These are phyloP conservation scores for Alouatta palliata DNA, from an alignment of 2,113 vertebrate genomes.

Conservation along the genomic window DNA sequence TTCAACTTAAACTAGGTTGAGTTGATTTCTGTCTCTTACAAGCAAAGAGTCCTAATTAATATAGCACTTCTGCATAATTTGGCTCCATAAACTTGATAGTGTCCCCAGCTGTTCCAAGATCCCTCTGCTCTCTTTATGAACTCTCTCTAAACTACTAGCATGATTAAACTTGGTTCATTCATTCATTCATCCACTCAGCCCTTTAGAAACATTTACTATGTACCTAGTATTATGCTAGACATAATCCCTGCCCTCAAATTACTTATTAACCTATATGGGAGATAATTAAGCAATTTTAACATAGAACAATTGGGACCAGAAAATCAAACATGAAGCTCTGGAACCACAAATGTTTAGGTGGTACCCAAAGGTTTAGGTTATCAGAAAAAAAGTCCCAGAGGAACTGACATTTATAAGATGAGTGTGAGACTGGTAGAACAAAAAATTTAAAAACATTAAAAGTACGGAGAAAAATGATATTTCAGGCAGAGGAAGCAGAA, in stretches of 20 bases:
- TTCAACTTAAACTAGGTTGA: neutral
- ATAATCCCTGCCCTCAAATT: neutral
- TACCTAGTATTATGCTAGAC: neutral
- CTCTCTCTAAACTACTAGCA: neutral
- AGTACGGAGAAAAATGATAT: neutral
- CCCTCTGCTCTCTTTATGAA: neutral
- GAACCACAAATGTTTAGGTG: neutral
- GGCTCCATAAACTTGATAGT: neutral
- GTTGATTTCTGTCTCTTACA: neutral
- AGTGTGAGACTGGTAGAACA: neutral
- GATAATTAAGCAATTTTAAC: slow-evolving; percentile 1
- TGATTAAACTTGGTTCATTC: neutral
- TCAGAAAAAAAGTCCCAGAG: neutral
- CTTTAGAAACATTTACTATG: slow-evolving; percentile 16
- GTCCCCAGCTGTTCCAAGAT: neutral
- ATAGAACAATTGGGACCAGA: neutral
- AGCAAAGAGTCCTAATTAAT: slow-evolving; percentile 6
- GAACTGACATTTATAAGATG: neutral
- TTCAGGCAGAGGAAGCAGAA: neutral
- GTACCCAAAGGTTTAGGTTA: neutral
- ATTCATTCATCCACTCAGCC: neutral
- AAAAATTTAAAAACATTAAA: neutral
- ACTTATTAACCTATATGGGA: neutral
- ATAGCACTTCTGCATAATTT: neutral
- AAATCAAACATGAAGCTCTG: neutral